Evolutionary conservation across 2,797 vertebrate genomes (phyloP).

Genomic region (Poecilia wingei): DNA sequence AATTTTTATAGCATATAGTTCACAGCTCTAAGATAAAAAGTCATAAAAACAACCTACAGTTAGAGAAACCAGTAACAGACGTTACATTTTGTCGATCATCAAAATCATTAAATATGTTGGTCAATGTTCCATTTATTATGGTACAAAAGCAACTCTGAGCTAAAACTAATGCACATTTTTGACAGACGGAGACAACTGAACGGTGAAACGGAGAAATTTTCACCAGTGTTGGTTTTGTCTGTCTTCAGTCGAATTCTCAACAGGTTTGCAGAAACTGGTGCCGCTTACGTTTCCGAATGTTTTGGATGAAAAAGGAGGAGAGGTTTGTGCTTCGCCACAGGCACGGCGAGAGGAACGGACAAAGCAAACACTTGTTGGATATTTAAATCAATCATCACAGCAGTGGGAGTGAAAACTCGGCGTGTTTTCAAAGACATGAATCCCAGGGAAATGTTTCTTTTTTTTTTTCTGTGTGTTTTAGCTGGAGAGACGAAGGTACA

Average conservation of each 20-base stretch:
- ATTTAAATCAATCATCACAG: slow-evolving; percentile 7
- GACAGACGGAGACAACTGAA: too few species aligned
- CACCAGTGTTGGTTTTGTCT: background rate
- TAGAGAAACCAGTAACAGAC: too few species aligned
- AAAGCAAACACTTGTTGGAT: background rate
- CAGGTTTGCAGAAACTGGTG: background rate
- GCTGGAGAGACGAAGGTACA: background rate
- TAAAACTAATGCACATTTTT: background rate
- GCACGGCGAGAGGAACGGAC: background rate
- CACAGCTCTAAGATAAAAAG: too few species aligned
- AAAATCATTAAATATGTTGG: too few species aligned
- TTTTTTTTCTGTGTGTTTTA: background rate
- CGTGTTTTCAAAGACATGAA: slow-evolving; percentile 2
- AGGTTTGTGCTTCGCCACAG: slow-evolving; percentile 1
- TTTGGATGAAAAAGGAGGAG: background rate
- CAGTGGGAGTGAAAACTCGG: background rate
- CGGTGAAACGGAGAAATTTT: background rate
- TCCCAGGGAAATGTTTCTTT: background rate
- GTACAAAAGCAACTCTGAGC: too few species aligned
- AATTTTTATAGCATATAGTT: too few species aligned
- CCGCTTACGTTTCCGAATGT: slow-evolving; percentile 38
- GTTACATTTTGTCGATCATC: too few species aligned
- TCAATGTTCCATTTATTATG: too few species aligned
- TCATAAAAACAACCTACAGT: too few species aligned
- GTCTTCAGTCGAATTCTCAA: slow-evolving; percentile 1